A percentile compares a stretch with the other conserved stretches of the same genome.
Conservation (phyloP, 2,888 invertebrate species). For the Sceliomorpha sp. region DNA sequence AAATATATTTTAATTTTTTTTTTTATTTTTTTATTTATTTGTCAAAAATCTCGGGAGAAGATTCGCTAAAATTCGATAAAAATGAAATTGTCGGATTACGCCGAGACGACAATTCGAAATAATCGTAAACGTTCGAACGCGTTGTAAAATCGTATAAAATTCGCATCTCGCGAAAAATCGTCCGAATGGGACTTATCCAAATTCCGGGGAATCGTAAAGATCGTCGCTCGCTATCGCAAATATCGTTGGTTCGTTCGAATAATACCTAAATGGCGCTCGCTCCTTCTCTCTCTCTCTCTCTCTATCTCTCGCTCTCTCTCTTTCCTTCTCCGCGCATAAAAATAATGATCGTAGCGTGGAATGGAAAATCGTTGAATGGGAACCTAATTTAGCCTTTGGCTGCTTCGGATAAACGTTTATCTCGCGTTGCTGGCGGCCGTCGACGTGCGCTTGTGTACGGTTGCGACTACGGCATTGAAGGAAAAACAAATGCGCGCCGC, state of each 20-base stretch:
- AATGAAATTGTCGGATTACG: too few relatives aligned
- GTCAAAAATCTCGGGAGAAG: too few relatives aligned
- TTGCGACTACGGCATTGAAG: conserved; percentile 42
- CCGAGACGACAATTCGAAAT: too few relatives aligned
- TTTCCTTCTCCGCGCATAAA: conserved; percentile 15
- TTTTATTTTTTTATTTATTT: too few relatives aligned
- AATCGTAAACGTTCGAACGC: not conserved
- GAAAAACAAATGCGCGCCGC: conserved; percentile 56
- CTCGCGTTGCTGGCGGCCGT: conserved; percentile 20
- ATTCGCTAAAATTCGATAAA: too few relatives aligned
- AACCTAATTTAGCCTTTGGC: conserved; percentile 37
- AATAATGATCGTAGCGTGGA: conserved; percentile 19
- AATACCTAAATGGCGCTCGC: not conserved
- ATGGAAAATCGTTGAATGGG: conserved; percentile 41
- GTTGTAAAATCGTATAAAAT: too few relatives aligned
- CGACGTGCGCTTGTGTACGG: conserved; percentile 31
- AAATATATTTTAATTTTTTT: too few relatives aligned
- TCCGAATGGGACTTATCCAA: too few relatives aligned
- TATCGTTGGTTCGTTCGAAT: not conserved
- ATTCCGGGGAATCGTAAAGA: too few relatives aligned
- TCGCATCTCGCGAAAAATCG: too few relatives aligned
- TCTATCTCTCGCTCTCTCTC: conserved; percentile 12
- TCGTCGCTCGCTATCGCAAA: not conserved
- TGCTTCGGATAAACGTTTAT: conserved; percentile 35
- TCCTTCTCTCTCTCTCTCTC: conserved; percentile 16